Percentiles rank a stretch among this genome's conserved stretches.
Evolutionary conservation across 2,113 vertebrate genomes (phyloP).

Genomic region (Neopipo cinnamomea): DNA sequence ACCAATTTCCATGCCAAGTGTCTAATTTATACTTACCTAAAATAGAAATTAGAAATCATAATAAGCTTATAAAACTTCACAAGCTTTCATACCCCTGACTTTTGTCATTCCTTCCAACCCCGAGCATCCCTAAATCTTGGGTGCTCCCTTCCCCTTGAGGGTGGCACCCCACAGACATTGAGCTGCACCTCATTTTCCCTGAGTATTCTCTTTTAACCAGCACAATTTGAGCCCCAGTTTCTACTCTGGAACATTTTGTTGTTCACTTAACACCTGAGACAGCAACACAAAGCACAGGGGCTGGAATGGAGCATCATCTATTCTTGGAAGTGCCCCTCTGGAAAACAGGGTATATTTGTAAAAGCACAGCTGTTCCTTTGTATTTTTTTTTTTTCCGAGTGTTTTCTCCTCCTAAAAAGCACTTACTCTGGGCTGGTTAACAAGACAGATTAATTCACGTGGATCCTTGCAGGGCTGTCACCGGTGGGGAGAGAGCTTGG

Average conservation of each 20-base stretch:
- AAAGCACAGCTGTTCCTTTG: background rate
- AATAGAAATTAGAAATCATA: too few species aligned
- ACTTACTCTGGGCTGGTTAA: background rate
- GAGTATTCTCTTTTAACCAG: background rate
- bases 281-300: background rate
- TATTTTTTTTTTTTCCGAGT: background rate
- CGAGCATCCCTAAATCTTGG: background rate
- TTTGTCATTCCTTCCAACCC: background rate
- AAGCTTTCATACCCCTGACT: background rate
- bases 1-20: background rate
- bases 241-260: fast-evolving
- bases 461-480: conserved; percentile 44
- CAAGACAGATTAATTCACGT: conserved; percentile 41
- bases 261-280: background rate
- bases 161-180: background rate
- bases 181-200: background rate
- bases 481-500: conserved; percentile 21
- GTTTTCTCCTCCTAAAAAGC: conserved; percentile 17
- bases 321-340: background rate
- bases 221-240: background rate
- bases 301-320: background rate
- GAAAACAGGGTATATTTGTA: background rate
- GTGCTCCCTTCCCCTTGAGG: background rate
- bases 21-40: too few species aligned
- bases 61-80: background rate